Base-by-base conservation (phyloP, 2,888 invertebrate species). In the Exocentrus adspersus region DNA sequence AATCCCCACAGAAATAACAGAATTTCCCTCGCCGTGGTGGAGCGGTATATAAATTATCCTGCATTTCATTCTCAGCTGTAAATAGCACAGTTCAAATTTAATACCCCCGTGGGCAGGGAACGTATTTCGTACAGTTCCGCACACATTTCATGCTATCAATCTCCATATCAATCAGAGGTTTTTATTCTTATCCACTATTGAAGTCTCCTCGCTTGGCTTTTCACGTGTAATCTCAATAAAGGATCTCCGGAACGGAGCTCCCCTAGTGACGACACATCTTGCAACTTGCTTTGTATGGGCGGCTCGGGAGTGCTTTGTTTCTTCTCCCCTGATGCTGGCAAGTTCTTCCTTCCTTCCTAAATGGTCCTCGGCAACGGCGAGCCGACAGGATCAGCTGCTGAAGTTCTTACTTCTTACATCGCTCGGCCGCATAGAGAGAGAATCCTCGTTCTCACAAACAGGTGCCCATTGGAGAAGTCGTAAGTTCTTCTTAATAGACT, bases 301-400 rank as follows among this genome's bases (percentile, higher is more conserved):
- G 74, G 72, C 70, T 65, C 57, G 71, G 74, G 71, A 71, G 70
- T 67, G 69, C 64, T 70, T 72, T 72, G 68, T 72, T 74, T 70
- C 68, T 65, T 42, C 60, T 70, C 69, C 74, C 72, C 70, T 65
- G 60, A 62, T 59, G 59, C 42, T 32, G 60, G 69, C 68, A 60
- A 67, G 67, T 72, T 70, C 70, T 69, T 74, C 72, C 70, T 68
- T 68, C 67, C 68, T 68, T 67, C 65, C 68, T 62, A 58, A 70
- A 71, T 72, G 70, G 65, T 52, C 59, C 65, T 65, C 56, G 59
- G 65, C 69, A 57, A 62, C 46, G 57, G 63, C 54, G 59, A 52
- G 45, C 45, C 12, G 14, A 30, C 32, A 12, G 21, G 19, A 41
- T 48, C 54, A 50, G 54, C 62, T 54, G 59, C 62, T 60, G 41